Base-by-base conservation (phyloP, 2,888 invertebrate genomes). In the Acanthococcus lagerstroemiae region DNA sequence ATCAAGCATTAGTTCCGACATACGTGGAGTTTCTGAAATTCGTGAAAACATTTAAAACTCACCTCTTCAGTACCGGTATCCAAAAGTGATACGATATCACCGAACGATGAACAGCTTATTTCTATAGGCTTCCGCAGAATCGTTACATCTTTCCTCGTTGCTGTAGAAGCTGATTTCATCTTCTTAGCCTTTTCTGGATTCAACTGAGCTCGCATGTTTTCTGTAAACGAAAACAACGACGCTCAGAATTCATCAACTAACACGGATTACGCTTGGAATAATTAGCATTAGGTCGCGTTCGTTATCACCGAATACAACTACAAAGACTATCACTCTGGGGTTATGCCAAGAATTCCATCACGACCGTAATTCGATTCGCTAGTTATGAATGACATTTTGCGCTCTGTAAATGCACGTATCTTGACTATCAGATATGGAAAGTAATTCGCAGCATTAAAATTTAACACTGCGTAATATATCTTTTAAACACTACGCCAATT, bases 51-150 rank as follows among this genome's bases (percentile, higher is more conserved):
- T 22, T 12, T 9, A 3, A 37, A 15, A 60, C 68, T 67, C 45
- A 71, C 68, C 67, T 70, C 69, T 37, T 69, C 25, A 70, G 71
- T 72, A 70, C 73, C 76, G 26, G 67, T 69, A 55, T 68, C 65
- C 61, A 71, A 67, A 5, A 71, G 54, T 73, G 83, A 83, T 48
- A 85, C 79, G 15, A 87, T 84, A 75, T 90, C 85, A 66, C 80
- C 79, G 73, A 89, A 81, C 57, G 85, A 85, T 70, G 83, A 82
- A 65, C 86, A 77, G 75, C 84, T 87, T 66, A 84, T 85, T 68
- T 80, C 79, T 72, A 88, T 81, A 19, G 89, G 87, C 74, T 83
- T 84, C 26, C 75, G 75, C 21, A 82, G 70, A 46, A 78, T 74
- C 2, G 82, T 78, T 54, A 76, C 69, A 72, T 80, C 80, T n/a